Evolutionary conservation across 2,113 vertebrate genomes (phyloP).

Genomic region (Myiozetetes cayanensis): DNA sequence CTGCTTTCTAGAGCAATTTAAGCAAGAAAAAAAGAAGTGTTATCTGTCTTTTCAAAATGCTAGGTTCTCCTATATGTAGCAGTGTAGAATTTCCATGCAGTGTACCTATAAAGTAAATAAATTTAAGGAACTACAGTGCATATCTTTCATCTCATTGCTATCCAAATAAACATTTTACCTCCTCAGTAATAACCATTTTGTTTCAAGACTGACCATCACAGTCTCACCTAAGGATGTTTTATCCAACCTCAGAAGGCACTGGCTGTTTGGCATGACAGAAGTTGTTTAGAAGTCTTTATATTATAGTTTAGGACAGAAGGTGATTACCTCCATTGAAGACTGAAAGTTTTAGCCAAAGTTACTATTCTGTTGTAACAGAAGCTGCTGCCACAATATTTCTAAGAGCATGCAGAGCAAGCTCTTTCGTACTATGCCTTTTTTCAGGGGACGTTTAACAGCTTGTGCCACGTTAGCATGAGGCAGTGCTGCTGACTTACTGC

Average conservation of each 20-base stretch:
- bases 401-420: neutral
- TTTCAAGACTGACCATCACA: neutral
- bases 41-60: neutral
- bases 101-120: neutral
- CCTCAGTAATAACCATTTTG: neutral
- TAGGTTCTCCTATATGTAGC: neutral
- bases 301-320: neutral
- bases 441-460: neutral
- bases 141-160: neutral
- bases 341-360: neutral
- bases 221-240: neutral
- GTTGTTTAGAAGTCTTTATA: neutral
- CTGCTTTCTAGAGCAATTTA: neutral
- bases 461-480: rapidly evolving
- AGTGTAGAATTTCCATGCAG: neutral
- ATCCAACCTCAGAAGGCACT: neutral
- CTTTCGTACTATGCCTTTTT: neutral
- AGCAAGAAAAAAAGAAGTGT: neutral
- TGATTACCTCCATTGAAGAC: neutral
- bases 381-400: neutral
- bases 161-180: neutral
- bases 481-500: neutral
- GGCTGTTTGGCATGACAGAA: neutral
- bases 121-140: neutral
- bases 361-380: neutral